These are phyloP conservation scores for Bombus pascuorum DNA, from an alignment of 1,140 invertebrate genomes.

Conservation along the genomic window DNA sequence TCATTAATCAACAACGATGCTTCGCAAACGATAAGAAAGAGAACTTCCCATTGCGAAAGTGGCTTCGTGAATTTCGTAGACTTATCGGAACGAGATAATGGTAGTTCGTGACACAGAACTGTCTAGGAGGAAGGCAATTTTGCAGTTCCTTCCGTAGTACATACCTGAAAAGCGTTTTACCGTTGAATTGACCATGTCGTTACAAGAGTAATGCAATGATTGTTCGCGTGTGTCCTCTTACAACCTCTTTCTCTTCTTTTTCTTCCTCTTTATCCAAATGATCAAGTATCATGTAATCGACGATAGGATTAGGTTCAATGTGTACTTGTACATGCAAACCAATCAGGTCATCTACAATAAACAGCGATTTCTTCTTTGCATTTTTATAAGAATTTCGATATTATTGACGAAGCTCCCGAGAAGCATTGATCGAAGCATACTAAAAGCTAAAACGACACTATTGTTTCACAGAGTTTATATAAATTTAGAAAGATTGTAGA, in stretches of 20 bases:
- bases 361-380: neutral
- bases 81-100: conserved; percentile 65
- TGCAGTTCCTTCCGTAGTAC: conserved; percentile 37
- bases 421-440: too few species aligned
- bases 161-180: conserved; percentile 54
- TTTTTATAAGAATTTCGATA: too few species aligned
- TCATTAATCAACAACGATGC: conserved; percentile 54
- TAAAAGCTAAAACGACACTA: too few species aligned
- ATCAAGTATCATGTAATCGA: neutral
- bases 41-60: conserved; percentile 1
- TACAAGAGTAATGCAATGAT: conserved; percentile 36
- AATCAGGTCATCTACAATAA: too few species aligned
- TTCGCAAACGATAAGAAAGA: neutral
- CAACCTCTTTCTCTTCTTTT: neutral
- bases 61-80: conserved; percentile 45
- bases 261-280: neutral
- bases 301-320: neutral
- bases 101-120: conserved; percentile 57
- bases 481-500: too few species aligned
- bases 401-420: too few species aligned
- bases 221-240: conserved; percentile 10
- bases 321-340: too few species aligned
- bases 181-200: neutral
- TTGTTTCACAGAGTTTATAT: too few species aligned
- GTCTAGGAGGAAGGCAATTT: conserved; percentile 45